phyloP scores from a whole-genome alignment of 64 coral and sea anemone genomes.

The Trachythela sp. region DNA sequence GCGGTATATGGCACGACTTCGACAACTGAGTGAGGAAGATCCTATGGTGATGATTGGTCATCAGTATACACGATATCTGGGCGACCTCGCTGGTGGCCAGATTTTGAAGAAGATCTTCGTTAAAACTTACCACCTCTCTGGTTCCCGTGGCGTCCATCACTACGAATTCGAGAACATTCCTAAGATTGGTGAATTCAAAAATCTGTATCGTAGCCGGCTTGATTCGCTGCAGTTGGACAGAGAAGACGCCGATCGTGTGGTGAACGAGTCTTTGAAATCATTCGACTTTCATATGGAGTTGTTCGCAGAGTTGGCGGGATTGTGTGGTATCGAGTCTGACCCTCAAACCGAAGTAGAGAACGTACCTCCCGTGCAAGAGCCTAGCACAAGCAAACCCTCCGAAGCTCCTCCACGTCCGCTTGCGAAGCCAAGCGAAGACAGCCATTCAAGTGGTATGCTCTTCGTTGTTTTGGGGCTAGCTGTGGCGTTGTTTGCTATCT shows the following conservation, averaged over 20 bases:
- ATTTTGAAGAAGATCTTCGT: conserved; percentile 81
- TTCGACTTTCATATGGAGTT: conserved; percentile 74
- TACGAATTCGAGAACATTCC: conserved; percentile 71
- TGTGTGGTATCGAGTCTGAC: conserved; percentile 51
- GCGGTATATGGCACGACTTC: conserved; percentile 77
- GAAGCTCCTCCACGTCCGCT: not conserved
- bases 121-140: conserved; percentile 76
- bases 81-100: conserved; percentile 80
- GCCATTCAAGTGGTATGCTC: not conserved
- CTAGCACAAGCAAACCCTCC: not conserved
- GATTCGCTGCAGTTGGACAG: conserved; percentile 61
- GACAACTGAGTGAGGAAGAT: conserved; percentile 60
- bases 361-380: not conserved
- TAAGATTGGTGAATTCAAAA: conserved; percentile 82
- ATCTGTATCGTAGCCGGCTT: conserved; percentile 63
- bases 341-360: conserved; percentile 25
- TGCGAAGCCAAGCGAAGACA: not conserved
- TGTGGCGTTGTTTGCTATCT: not conserved
- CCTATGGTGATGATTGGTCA: conserved; percentile 82
- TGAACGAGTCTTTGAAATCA: conserved; percentile 68
- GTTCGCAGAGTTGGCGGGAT: conserved; percentile 61
- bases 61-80: conserved; percentile 88
- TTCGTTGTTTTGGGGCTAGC: not conserved
- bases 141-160: conserved; percentile 75
- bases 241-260: conserved; percentile 68